Base-by-base conservation (phyloP, 2,797 vertebrate genomes). In the Tauraco hartlaubi region DNA sequence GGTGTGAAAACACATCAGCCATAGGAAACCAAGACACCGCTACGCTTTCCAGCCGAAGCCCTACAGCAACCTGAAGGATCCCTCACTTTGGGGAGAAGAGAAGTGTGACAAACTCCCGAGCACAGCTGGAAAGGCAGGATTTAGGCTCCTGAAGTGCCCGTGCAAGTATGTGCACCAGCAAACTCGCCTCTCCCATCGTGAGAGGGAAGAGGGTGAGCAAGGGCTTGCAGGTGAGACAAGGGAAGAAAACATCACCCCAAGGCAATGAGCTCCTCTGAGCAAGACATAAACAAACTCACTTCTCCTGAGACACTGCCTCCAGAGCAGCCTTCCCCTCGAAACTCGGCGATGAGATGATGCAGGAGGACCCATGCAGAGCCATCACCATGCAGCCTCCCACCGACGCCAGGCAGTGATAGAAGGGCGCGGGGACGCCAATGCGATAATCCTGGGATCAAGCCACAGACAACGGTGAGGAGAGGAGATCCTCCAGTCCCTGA, bases 331-430 rank as follows among this genome's bases (percentile, higher is more conserved):
- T 97, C 78, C 96, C 97, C 90, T 98, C 96, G 35, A 99, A 99
- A 56, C 94, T 95, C 0, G 98, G 26, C 0, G 98, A 98, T 0
- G 99, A 97, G 91, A 99, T 98, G 91, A 99, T 80, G 49, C 98
- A 96, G 3, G 98, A 98, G 93, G 90, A 29, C 2, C 99, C 99
- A 0, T 99, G 97, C 52, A 98, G 11, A 7, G 98, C 93, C 98
- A 98, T 98, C 56, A 95, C 81, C 97, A 99, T 97, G 33, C 97
- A 98, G 74, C 98, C 99, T 15, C 96, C 58, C 28, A 99, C 99
- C 0, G 98, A 99, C 0, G 98, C 98, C 54, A 99, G 98, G 97
- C 99, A 99, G 92, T 99, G 99, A 92, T 99, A 99, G 90, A 99
- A 59, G 12, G 99, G 99, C 0, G 97, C 95, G 0, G 98, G 98